Conservation (phyloP, 2,113 vertebrate genomes). For the Mus pahari region DNA sequence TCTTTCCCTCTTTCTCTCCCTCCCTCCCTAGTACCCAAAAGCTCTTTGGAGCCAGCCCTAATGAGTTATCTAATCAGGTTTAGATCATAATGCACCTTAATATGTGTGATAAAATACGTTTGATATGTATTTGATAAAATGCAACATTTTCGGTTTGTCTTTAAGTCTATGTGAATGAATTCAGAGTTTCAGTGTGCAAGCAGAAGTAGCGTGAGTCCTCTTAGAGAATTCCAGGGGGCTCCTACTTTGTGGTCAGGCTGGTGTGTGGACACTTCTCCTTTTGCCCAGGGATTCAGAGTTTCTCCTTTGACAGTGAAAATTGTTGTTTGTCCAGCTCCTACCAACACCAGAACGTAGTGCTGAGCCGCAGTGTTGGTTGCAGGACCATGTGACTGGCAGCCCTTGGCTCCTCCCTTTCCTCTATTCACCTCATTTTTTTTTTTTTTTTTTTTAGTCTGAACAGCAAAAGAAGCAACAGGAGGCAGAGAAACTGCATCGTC, state of each 20-base stretch:
- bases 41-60: background rate
- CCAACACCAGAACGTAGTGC: rapidly evolving
- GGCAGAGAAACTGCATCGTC: conserved; percentile 92
- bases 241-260: background rate
- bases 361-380: background rate
- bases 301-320: background rate
- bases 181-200: background rate
- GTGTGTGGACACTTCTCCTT: background rate
- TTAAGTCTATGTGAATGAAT: background rate
- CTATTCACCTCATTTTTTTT: conserved; percentile 35
- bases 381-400: rapidly evolving
- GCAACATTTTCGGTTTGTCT: background rate
- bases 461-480: conserved; percentile 93
- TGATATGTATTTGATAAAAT: background rate
- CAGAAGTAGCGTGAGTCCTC: background rate
- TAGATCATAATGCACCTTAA: background rate
- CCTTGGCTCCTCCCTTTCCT: background rate
- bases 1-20: background rate
- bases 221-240: background rate
- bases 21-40: background rate
- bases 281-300: background rate
- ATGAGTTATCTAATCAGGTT: background rate
- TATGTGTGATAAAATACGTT: background rate
- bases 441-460: conserved; percentile 89
- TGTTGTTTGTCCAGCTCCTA: background rate